These are phyloP conservation scores for Thaumatotibia leucotreta DNA, from an alignment of 1,140 invertebrate genomes.

Conservation along the genomic window DNA sequence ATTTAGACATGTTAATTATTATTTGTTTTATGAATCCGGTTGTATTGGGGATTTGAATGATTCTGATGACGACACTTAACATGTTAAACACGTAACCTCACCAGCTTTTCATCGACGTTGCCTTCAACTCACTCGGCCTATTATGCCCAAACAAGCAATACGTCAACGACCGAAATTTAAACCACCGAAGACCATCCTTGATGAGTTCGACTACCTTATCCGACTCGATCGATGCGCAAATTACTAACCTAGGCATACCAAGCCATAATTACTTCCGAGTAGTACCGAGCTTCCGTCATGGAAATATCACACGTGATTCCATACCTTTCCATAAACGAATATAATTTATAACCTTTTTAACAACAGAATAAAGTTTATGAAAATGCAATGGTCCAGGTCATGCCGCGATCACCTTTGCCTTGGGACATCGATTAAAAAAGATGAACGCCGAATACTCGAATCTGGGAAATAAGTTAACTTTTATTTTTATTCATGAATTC, in stretches of 20 bases:
- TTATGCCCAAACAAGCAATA: neutral
- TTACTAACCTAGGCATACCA: constrained; percentile 3
- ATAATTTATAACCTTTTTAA: neutral
- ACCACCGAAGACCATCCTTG: neutral
- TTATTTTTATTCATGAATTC: neutral
- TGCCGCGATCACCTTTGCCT: neutral
- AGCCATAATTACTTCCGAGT: constrained; percentile 2
- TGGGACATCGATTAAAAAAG: neutral
- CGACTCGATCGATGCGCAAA: neutral
- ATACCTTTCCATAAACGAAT: neutral
- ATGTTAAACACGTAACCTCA: neutral
- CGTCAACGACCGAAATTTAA: neutral
- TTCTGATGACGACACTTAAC: neutral
- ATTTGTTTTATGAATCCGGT: too few relatives aligned
- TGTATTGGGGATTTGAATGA: too few relatives aligned
- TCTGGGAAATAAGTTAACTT: neutral
- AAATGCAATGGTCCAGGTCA: neutral
- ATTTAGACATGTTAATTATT: too few relatives aligned
- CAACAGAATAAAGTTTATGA: neutral
- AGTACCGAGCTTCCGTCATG: neutral
- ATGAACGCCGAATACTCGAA: neutral
- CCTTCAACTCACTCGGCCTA: neutral
- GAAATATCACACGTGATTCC: neutral
- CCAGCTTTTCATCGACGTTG: neutral
- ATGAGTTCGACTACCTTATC: constrained; percentile 9